Base-by-base conservation (phyloP, 2,113 vertebrate genomes). In the Alosa alosa region DNA sequence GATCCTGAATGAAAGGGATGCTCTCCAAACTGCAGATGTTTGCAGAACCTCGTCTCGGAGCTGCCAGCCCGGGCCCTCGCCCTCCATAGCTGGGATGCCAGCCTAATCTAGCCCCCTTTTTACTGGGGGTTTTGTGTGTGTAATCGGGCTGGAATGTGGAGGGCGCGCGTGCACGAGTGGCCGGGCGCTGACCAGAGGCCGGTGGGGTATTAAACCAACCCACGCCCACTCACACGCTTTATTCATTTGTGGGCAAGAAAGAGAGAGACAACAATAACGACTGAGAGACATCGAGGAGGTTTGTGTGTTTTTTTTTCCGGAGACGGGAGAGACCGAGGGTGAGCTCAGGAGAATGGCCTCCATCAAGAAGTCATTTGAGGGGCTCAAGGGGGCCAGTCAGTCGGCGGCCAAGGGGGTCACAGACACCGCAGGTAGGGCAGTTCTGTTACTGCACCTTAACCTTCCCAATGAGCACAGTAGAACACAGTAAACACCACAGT, bases 361-460 rank as follows among this genome's bases (percentile, higher is more conserved):
- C 17, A 88, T 95, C 84, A 96, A 94, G 90, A 95, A 94, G 89
- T 94, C 95, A 60, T 90, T 95, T 52, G 93, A 94, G 86, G 89
- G 86, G 81, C 92, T 95, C 83, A 95, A 93, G 86, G 88, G 88
- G 89, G 86, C 89, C 4, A 93, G 91, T 11, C 91, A 94, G 41
- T 91, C 94, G 0, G 91, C 92, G 20, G 90, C 90, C 0, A 95
- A 95, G 87, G 93, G 90, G 84, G 87, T 93, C 68, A 90, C 92
- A 50, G 94, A 93, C 49, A 89, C 88, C n/a, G 86, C 94, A 93
- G 94, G 94, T 95, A 96, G 31, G 0, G n/a, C 57, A 10, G 10
- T 36, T 55, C 45, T 82, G 15, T 25, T 22, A 10, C 8, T 78
- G 72, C 11, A 78, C 11, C 31, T 2, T 6, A 2, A n/a, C 7